Evolutionary conservation across 35 echinoderm and acorn worm genomes (phyloP).

Genomic region (Anneissia japonica): DNA sequence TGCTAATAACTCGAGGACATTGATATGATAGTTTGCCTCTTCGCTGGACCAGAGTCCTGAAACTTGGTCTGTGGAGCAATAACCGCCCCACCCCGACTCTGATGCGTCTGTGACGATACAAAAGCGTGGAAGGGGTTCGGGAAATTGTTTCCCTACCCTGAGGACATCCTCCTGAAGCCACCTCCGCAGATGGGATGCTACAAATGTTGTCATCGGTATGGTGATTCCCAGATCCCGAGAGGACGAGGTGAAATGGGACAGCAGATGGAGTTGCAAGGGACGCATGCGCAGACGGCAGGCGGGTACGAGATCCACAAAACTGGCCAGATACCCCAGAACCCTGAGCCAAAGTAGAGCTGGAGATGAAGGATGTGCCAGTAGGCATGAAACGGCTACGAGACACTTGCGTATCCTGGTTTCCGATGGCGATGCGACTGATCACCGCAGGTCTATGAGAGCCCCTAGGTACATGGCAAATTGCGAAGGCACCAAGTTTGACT

Average conservation of each 20-base stretch:
- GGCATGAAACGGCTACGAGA: too few species aligned
- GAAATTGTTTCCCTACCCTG: background rate
- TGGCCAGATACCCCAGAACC: too few species aligned
- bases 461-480: too few species aligned
- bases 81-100: conserved; percentile 4
- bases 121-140: background rate
- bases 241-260: background rate
- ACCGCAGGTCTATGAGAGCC: too few species aligned
- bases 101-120: background rate
- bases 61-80: background rate
- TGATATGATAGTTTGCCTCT: too few species aligned
- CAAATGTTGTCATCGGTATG: background rate
- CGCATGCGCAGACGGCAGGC: background rate
- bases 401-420: too few species aligned
- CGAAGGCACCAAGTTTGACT: too few species aligned
- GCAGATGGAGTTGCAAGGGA: conserved; percentile 10
- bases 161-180: background rate
- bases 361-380: too few species aligned
- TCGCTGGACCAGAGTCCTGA: conserved; percentile 4
- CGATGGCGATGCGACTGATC: too few species aligned
- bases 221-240: background rate
- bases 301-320: too few species aligned
- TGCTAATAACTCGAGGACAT: too few species aligned
- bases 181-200: background rate
- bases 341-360: too few species aligned